Conservation (phyloP, 2,888 invertebrate genomes). For the Xylota segnis region DNA sequence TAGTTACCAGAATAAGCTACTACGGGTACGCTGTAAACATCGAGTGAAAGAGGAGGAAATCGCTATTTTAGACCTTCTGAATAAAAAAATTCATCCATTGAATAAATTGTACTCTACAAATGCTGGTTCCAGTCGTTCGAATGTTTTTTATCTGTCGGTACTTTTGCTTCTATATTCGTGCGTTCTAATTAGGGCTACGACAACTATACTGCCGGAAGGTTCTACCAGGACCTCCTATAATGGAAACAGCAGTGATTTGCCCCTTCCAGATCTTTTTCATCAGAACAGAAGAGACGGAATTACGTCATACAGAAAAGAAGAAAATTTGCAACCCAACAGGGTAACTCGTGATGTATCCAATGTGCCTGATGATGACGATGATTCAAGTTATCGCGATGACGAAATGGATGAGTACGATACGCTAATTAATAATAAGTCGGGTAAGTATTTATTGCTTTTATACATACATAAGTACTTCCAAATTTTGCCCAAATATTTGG, state of each 20-base stretch:
- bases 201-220: slow-evolving; percentile 78
- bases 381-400: slow-evolving; percentile 83
- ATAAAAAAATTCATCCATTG: slow-evolving; percentile 55
- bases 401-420: slow-evolving; percentile 83
- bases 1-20: slow-evolving; percentile 49
- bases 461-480: too few species aligned
- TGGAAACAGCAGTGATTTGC: slow-evolving; percentile 43
- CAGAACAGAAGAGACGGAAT: slow-evolving; percentile 45
- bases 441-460: slow-evolving; percentile 77
- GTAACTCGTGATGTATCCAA: slow-evolving; percentile 82
- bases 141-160: slow-evolving; percentile 79
- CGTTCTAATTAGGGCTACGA: slow-evolving; percentile 80
- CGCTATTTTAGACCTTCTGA: slow-evolving; percentile 43
- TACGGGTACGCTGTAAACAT: slow-evolving; percentile 62
- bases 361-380: slow-evolving; percentile 83
- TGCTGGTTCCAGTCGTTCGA: slow-evolving; percentile 36
- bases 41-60: slow-evolving; percentile 46
- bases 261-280: slow-evolving; percentile 30
- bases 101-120: slow-evolving; percentile 61
- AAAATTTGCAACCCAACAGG: slow-evolving; percentile 35
- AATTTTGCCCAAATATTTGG: too few species aligned
- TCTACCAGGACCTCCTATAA: slow-evolving; percentile 36
- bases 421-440: slow-evolving; percentile 83
- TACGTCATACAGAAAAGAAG: slow-evolving; percentile 50
- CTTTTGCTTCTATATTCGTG: slow-evolving; percentile 82